A percentile compares a stretch with the other conserved stretches of the same genome.
Conservation (phyloP, 2,888 invertebrate species). For the Spicauda simplicius region DNA sequence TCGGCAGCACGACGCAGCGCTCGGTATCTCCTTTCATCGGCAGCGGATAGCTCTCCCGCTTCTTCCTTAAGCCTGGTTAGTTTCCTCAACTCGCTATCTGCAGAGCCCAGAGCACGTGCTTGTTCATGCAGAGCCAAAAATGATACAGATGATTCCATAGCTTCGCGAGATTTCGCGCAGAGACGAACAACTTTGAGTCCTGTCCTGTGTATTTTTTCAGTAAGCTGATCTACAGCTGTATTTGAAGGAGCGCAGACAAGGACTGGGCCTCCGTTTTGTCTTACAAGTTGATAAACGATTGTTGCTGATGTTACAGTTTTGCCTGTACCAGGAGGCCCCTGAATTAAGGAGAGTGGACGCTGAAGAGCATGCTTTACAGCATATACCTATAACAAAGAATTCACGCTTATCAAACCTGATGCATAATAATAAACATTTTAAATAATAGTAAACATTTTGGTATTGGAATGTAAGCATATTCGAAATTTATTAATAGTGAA, state of each 20-base stretch:
- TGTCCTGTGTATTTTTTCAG: slow-evolving; percentile 99
- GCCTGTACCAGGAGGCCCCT: slow-evolving; percentile 98
- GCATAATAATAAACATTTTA: too few species aligned
- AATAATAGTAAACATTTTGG: too few species aligned
- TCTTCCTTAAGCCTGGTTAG: slow-evolving; percentile 98
- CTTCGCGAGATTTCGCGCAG: slow-evolving; percentile 99
- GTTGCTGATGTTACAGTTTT: slow-evolving; percentile 99
- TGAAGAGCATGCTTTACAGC: slow-evolving; percentile 99
- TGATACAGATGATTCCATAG: slow-evolving; percentile 98
- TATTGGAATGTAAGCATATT: too few species aligned
- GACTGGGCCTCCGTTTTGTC: slow-evolving; percentile 97
- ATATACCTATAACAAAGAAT: slow-evolving; percentile 87
- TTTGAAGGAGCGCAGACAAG: slow-evolving; percentile 99
- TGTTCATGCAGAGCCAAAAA: slow-evolving; percentile 99
- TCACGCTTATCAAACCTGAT: not conserved
- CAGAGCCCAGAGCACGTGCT: slow-evolving; percentile 96
- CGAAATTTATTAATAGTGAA: too few species aligned
- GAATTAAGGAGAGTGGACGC: slow-evolving; percentile 97
- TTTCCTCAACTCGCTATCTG: slow-evolving; percentile 95
- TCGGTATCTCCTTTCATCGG: slow-evolving; percentile 97
- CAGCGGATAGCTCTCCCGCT: slow-evolving; percentile 97
- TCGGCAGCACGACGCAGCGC: slow-evolving; percentile 96
- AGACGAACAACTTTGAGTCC: slow-evolving; percentile 97
- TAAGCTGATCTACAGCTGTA: slow-evolving; percentile 99
- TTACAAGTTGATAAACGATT: slow-evolving; percentile 98